Evolutionary conservation across 2,888 invertebrate species (phyloP).

Genomic region (Temnothorax unifasciatus): DNA sequence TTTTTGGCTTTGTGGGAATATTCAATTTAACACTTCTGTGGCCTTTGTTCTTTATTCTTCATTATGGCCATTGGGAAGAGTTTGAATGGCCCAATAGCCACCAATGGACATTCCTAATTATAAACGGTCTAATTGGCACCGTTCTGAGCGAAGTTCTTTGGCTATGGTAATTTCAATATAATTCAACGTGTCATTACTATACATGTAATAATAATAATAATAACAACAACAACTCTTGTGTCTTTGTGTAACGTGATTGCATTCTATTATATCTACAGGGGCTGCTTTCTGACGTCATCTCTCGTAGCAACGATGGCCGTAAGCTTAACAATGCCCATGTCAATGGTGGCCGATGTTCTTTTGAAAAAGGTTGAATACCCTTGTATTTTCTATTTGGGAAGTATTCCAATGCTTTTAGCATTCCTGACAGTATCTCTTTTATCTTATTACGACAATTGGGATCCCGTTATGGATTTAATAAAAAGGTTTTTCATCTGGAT

Average conservation of each 20-base stretch:
- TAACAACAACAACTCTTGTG: neutral
- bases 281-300: slow-evolving; percentile 96
- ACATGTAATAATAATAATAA: neutral
- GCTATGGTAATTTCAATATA: slow-evolving; percentile 91
- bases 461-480: slow-evolving; percentile 90
- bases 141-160: slow-evolving; percentile 96
- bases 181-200: neutral
- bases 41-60: slow-evolving; percentile 95
- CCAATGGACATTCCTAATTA: slow-evolving; percentile 92
- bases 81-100: slow-evolving; percentile 94
- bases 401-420: slow-evolving; percentile 92
- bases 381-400: slow-evolving; percentile 92
- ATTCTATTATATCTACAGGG: slow-evolving; percentile 89
- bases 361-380: slow-evolving; percentile 91
- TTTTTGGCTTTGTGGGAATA: slow-evolving; percentile 98
- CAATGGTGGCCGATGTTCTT: slow-evolving; percentile 94
- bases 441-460: slow-evolving; percentile 93
- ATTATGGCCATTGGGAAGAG: slow-evolving; percentile 93
- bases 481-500: slow-evolving; percentile 87
- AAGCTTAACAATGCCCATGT: slow-evolving; percentile 95
- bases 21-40: slow-evolving; percentile 95
- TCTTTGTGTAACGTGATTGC: neutral
- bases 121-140: slow-evolving; percentile 96
- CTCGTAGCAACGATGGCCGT: slow-evolving; percentile 95
- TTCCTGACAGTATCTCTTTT: slow-evolving; percentile 91